Evolutionary conservation across 2,888 invertebrate species (phyloP).

Genomic region (Gymnosoma rotundatum): DNA sequence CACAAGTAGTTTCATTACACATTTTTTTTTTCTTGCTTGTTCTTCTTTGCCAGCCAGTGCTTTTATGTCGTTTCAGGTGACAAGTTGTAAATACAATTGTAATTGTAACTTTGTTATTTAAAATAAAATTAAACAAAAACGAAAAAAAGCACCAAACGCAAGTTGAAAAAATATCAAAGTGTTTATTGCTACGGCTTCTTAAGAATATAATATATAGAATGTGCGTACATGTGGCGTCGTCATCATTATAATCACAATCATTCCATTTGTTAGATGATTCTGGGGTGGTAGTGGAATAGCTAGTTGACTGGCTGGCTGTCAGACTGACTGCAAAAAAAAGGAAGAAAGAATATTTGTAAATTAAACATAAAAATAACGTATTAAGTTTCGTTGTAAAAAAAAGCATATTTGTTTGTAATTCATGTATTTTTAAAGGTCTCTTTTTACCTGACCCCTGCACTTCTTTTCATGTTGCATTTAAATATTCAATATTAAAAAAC

Average conservation of each 20-base stretch:
- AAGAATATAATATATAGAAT: constrained; percentile 52
- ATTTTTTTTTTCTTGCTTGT: constrained; percentile 14
- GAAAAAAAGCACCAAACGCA: background rate
- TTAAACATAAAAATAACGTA: constrained; percentile 18
- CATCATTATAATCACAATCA: background rate
- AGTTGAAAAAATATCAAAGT: constrained; percentile 44
- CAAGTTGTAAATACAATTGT: constrained; percentile 67
- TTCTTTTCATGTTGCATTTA: constrained; percentile 17
- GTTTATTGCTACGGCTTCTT: constrained; percentile 62
- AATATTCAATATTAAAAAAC: constrained; percentile 24
- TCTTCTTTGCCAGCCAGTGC: constrained; percentile 27
- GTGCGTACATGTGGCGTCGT: constrained; percentile 48
- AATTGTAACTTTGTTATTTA: constrained; percentile 67
- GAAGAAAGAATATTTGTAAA: background rate
- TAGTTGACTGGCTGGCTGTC: background rate
- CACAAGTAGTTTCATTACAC: constrained; percentile 31
- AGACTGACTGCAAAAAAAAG: constrained; percentile 1
- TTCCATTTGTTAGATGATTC: constrained; percentile 31
- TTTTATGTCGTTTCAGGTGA: constrained; percentile 62
- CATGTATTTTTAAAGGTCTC: constrained; percentile 24
- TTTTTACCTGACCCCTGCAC: background rate
- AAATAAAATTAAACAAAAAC: constrained; percentile 9
- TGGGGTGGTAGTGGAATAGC: constrained; percentile 33
- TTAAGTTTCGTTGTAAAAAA: constrained; percentile 41
- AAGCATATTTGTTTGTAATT: constrained; percentile 34